Evolutionary conservation across 2,888 invertebrate species (phyloP).

Genomic region (Drosophila ustulata): DNA sequence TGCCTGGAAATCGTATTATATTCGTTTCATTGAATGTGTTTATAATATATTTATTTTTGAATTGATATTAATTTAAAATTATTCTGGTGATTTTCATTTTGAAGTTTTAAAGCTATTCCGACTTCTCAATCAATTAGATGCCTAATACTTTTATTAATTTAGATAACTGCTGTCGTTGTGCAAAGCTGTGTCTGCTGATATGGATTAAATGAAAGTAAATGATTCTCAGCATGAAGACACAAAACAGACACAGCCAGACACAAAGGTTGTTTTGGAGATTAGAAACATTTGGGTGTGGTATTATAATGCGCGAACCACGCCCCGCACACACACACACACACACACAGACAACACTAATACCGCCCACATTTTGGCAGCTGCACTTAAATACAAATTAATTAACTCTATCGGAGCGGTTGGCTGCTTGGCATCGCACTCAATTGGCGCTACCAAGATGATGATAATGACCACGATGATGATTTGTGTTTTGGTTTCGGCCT

Average conservation of each 20-base stretch:
- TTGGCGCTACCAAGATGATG: conserved; percentile 22
- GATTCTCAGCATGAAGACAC: conserved; percentile 3
- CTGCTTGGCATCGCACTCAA: conserved; percentile 28
- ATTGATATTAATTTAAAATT: too few species aligned
- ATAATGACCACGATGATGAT: conserved; percentile 30
- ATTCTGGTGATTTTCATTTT: too few species aligned
- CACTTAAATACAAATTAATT: conserved; percentile 75
- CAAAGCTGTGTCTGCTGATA: neutral
- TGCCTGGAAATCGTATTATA: too few species aligned
- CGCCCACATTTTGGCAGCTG: conserved; percentile 39
- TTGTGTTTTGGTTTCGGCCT: conserved; percentile 15
- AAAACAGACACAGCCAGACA: neutral
- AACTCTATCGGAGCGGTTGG: conserved; percentile 53
- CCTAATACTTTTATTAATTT: neutral
- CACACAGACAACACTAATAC: neutral
- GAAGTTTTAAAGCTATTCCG: too few species aligned
- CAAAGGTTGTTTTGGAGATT: conserved; percentile 7
- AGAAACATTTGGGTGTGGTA: conserved; percentile 18
- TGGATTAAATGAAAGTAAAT: conserved; percentile 21
- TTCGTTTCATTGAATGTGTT: too few species aligned
- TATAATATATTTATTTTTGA: too few species aligned
- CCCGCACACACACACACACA: neutral
- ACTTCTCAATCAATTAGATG: conserved; percentile 1
- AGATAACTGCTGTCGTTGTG: neutral
- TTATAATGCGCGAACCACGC: conserved; percentile 27